Percentiles rank a stretch among this genome's conserved stretches.
Conservation (phyloP, 2,797 vertebrate species). For the Darevskia nairensis region DNA sequence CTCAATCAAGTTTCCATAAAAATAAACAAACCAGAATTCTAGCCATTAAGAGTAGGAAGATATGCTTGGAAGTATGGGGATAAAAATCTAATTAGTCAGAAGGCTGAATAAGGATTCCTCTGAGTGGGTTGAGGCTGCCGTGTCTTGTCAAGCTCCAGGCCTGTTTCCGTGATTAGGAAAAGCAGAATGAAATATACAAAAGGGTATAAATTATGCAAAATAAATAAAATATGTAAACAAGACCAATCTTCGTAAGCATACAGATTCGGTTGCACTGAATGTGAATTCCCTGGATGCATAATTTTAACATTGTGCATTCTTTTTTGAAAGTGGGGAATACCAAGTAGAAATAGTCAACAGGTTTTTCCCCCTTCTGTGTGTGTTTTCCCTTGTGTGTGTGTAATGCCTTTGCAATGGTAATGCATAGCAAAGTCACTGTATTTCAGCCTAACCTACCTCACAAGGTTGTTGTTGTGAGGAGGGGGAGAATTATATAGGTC, state of each 20-base stretch:
- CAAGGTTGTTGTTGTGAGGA: too few relatives aligned
- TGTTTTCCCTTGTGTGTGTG: not conserved
- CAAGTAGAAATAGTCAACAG: not conserved
- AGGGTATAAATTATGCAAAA: not conserved
- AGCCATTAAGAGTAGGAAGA: too few relatives aligned
- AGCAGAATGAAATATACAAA: not conserved
- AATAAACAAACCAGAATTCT: too few relatives aligned
- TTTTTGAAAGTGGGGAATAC: conserved; percentile 1
- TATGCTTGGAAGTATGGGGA: too few relatives aligned
- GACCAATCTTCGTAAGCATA: not conserved
- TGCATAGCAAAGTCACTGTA: too few relatives aligned
- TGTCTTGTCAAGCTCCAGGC: too few relatives aligned
- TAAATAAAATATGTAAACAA: not conserved
- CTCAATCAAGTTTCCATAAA: too few relatives aligned
- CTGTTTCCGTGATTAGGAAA: not conserved
- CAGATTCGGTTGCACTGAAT: not conserved
- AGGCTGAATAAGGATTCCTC: not conserved
- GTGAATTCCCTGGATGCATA: not conserved
- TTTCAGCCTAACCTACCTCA: too few relatives aligned
- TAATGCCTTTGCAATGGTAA: too few relatives aligned
- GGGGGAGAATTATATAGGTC: too few relatives aligned
- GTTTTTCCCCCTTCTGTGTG: too few relatives aligned
- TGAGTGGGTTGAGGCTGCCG: not conserved
- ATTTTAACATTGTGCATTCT: not conserved
- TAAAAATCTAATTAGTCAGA: not conserved